phyloP scores from a whole-genome alignment of 2,113 vertebrate species.

The Tinamus guttatus region DNA sequence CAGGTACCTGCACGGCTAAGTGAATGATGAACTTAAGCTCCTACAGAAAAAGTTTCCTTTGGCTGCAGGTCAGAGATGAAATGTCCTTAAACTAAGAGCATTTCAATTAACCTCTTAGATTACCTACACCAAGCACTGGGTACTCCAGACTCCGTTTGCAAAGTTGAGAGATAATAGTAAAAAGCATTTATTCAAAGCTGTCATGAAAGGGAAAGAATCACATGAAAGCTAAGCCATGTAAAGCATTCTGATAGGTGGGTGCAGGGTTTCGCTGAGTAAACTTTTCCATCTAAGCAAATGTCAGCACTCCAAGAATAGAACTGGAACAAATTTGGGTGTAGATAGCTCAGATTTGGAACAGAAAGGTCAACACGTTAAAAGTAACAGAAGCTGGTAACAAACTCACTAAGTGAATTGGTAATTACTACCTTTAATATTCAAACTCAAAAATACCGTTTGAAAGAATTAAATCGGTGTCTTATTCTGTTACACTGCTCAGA shows the following conservation, averaged over 20 bases:
- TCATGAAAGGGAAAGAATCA: background rate
- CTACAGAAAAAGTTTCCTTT: background rate
- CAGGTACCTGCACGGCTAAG: background rate
- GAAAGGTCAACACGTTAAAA: background rate
- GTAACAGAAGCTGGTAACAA: background rate
- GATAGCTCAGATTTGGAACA: background rate
- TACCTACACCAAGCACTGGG: background rate
- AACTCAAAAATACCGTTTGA: background rate
- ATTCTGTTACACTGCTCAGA: background rate
- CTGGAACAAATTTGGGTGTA: background rate
- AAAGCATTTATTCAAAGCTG: background rate
- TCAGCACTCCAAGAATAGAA: background rate
- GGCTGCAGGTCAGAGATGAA: background rate
- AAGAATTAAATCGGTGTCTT: background rate
- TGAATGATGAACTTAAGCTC: background rate
- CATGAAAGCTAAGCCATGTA: background rate
- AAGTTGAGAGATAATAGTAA: background rate
- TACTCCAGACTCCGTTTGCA: background rate
- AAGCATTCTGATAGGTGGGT: background rate
- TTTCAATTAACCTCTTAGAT: background rate
- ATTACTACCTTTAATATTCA: background rate
- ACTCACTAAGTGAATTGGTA: background rate
- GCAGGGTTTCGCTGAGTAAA: background rate
- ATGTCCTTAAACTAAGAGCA: background rate
- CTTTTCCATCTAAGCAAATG: background rate